Evolutionary conservation across 2,888 invertebrate genomes (phyloP).

Genomic region (Brenthis ino): DNA sequence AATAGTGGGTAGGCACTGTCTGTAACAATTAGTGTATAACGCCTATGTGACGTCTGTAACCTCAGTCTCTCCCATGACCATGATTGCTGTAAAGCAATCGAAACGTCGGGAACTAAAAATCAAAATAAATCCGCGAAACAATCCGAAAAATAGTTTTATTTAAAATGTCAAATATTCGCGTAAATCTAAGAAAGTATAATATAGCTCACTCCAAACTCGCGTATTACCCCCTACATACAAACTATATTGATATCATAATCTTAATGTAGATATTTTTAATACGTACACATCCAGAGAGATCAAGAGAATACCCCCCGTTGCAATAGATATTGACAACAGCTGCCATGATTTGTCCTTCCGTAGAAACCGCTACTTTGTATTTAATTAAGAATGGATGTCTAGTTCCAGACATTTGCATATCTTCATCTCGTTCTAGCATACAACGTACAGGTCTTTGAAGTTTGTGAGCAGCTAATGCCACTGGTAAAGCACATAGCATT

Average conservation of each 20-base stretch:
- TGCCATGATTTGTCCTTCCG: slow-evolving; percentile 88
- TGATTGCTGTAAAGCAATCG: no score
- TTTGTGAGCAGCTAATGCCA: slow-evolving; percentile 91
- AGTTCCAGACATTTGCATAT: slow-evolving; percentile 94
- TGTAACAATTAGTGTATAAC: no score
- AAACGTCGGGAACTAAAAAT: no score
- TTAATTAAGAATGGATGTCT: slow-evolving; percentile 94
- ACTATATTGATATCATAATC: not conserved
- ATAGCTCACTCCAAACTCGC: no score
- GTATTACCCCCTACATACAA: not conserved
- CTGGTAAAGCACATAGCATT: slow-evolving; percentile 85
- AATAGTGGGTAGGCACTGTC: no score
- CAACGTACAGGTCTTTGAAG: slow-evolving; percentile 90
- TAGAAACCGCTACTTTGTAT: slow-evolving; percentile 91
- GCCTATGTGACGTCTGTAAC: no score
- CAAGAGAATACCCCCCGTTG: slow-evolving; percentile 92
- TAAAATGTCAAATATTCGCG: no score
- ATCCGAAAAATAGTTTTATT: no score
- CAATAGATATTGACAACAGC: slow-evolving; percentile 88
- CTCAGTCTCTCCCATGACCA: no score
- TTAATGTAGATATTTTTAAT: slow-evolving; percentile 6
- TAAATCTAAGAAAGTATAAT: no score
- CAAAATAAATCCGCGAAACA: no score
- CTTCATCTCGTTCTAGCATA: slow-evolving; percentile 96
- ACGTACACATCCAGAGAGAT: slow-evolving; percentile 89